These are phyloP conservation scores for Ectemnius cavifrons DNA, from an alignment of 2,888 invertebrate genomes.

Conservation along the genomic window DNA sequence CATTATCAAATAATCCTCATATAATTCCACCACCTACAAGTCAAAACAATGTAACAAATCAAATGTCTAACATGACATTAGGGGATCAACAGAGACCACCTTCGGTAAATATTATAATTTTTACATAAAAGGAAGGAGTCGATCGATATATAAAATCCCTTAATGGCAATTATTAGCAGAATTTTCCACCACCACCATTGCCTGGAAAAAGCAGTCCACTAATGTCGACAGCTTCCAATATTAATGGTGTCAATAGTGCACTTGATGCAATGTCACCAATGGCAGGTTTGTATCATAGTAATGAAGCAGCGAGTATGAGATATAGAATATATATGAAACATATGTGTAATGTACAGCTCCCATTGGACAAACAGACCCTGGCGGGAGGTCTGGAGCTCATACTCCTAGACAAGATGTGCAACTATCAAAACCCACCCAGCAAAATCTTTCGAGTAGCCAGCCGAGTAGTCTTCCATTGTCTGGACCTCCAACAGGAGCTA, in stretches of 20 bases:
- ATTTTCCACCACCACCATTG: constrained; percentile 52
- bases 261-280: constrained; percentile 58
- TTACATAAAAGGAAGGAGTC: background rate
- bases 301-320: background rate
- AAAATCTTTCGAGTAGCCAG: constrained; percentile 54
- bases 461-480: constrained; percentile 63
- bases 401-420: constrained; percentile 27
- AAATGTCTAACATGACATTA: constrained; percentile 69
- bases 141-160: constrained; percentile 2
- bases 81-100: constrained; percentile 63
- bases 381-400: constrained; percentile 37
- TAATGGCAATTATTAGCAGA: constrained; percentile 51
- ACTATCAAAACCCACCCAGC: constrained; percentile 35
- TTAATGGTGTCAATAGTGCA: constrained; percentile 67
- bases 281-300: constrained; percentile 33
- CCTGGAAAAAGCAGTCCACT: constrained; percentile 58
- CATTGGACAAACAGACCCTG: constrained; percentile 41
- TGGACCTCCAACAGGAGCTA: constrained; percentile 56
- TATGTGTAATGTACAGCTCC: constrained; percentile 19
- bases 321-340: background rate
- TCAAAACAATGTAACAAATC: constrained; percentile 66
- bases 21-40: constrained; percentile 57
- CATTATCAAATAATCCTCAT: constrained; percentile 59
- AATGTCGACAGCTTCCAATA: constrained; percentile 53
- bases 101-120: constrained; percentile 47